phyloP scores from a whole-genome alignment of 2,888 invertebrate genomes.

The Cephus rjabovi region DNA sequence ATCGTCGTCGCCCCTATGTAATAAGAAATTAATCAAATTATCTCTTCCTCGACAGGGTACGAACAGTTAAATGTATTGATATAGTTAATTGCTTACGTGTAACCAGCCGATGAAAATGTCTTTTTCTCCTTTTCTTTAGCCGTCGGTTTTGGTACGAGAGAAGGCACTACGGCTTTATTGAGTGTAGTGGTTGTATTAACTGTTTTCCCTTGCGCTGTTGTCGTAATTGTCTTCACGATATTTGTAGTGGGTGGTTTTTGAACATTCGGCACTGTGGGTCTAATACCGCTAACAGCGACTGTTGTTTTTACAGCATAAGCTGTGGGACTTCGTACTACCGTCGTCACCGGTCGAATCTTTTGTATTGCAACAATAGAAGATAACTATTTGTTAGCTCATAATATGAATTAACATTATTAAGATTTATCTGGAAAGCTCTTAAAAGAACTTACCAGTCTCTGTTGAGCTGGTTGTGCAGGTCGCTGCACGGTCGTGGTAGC shows the following conservation, averaged over 20 bases:
- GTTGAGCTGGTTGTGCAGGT: conserved; percentile 70
- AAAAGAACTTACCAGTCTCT: conserved; percentile 67
- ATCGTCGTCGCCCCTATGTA: conserved; percentile 88
- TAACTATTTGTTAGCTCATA: conserved; percentile 7
- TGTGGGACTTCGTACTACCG: conserved; percentile 57
- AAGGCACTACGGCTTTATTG: conserved; percentile 72
- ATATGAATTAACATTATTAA: background rate
- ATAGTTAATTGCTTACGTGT: conserved; percentile 61
- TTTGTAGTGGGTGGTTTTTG: conserved; percentile 50
- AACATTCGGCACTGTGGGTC: conserved; percentile 48
- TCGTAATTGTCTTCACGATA: conserved; percentile 57
- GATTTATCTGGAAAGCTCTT: background rate
- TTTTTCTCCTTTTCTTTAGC: conserved; percentile 85
- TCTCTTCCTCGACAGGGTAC: background rate
- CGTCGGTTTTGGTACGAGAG: conserved; percentile 71
- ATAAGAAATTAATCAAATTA: conserved; percentile 67
- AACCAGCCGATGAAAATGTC: conserved; percentile 71
- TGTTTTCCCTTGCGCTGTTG: conserved; percentile 55
- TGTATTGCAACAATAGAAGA: background rate
- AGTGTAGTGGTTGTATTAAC: conserved; percentile 60
- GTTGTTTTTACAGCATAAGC: conserved; percentile 58
- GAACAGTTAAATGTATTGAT: background rate
- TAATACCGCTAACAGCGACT: conserved; percentile 50
- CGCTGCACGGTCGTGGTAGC: conserved; percentile 66
- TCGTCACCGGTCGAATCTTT: conserved; percentile 60